These are phyloP conservation scores for Halisarca cf. caerulea DNA, from an alignment of 37 sponge, comb jelly and placozoan genomes.

Conservation along the genomic window DNA sequence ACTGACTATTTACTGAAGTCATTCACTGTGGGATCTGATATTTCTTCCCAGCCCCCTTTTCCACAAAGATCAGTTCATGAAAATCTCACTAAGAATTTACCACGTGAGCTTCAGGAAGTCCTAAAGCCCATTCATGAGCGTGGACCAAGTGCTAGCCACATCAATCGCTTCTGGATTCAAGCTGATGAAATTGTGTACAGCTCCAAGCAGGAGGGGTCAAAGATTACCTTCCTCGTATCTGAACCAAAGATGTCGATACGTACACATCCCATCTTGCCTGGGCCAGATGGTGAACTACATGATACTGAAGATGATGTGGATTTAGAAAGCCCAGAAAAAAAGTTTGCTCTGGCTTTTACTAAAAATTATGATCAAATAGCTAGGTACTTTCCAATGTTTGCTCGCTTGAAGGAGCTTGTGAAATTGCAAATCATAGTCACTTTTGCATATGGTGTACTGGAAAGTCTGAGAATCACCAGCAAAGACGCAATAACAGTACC, in stretches of 20 bases:
- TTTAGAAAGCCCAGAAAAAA: conserved; percentile 64
- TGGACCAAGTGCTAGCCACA: neutral
- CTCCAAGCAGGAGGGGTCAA: neutral
- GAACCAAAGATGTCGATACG: conserved; percentile 47
- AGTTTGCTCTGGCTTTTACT: conserved; percentile 67
- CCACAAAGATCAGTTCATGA: conserved; percentile 46
- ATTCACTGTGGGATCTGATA: conserved; percentile 72
- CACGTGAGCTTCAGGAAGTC: conserved; percentile 36
- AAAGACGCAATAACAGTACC: neutral
- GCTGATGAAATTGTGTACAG: conserved; percentile 56
- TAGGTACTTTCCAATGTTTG: conserved; percentile 64
- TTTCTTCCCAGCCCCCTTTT: conserved; percentile 70
- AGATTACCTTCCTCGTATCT: neutral
- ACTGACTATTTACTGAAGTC: conserved; percentile 71
- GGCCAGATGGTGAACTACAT: conserved; percentile 53
- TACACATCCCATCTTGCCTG: conserved; percentile 46
- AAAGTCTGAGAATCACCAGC: conserved; percentile 1
- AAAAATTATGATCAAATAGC: conserved; percentile 52
- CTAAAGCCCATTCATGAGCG: conserved; percentile 56
- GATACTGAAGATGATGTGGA: conserved; percentile 50
- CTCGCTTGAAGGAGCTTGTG: conserved; percentile 47
- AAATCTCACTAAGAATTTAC: conserved; percentile 46
- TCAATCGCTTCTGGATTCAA: conserved; percentile 69
- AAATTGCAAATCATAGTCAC: conserved; percentile 50
- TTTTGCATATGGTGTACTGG: neutral